These are phyloP conservation scores for Galeopsomyia nigrocyanea DNA, from an alignment of 2,888 invertebrate species.

Conservation along the genomic window DNA sequence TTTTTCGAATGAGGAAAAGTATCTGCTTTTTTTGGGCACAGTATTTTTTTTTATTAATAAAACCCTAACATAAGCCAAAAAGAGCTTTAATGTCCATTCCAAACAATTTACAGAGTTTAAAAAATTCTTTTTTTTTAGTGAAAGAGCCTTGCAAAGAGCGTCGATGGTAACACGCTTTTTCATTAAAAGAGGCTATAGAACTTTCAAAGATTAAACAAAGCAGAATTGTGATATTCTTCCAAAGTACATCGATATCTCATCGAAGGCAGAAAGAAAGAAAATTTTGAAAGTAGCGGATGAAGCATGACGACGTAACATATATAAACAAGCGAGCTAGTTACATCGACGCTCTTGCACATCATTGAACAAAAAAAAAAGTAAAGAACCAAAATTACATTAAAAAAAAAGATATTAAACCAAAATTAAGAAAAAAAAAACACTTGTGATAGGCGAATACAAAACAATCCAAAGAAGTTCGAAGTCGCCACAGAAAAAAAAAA, in stretches of 20 bases:
- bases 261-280: not conserved
- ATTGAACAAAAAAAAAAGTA: conserved; percentile 12
- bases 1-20: not conserved
- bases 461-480: conserved; percentile 55
- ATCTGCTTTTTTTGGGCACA: not conserved
- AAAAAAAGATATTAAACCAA: conserved; percentile 36
- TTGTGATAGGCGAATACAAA: conserved; percentile 57
- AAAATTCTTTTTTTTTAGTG: conserved; percentile 37
- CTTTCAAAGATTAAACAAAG: too few relatives aligned
- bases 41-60: too few relatives aligned
- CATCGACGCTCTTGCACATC: conserved; percentile 49
- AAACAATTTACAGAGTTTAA: conserved; percentile 34
- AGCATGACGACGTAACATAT: conserved; percentile 26
- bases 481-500: conserved; percentile 54
- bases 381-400: conserved; percentile 31
- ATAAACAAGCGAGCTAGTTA: conserved; percentile 13
- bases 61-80: not conserved
- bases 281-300: conserved; percentile 17
- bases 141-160: conserved; percentile 44
- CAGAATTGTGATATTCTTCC: not conserved
- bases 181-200: not conserved
- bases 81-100: conserved; percentile 1
- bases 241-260: not conserved
- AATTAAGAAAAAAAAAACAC: conserved; percentile 35
- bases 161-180: conserved; percentile 27